Conservation (phyloP, 2,113 vertebrate species). For the Potamarius usumacintae region DNA sequence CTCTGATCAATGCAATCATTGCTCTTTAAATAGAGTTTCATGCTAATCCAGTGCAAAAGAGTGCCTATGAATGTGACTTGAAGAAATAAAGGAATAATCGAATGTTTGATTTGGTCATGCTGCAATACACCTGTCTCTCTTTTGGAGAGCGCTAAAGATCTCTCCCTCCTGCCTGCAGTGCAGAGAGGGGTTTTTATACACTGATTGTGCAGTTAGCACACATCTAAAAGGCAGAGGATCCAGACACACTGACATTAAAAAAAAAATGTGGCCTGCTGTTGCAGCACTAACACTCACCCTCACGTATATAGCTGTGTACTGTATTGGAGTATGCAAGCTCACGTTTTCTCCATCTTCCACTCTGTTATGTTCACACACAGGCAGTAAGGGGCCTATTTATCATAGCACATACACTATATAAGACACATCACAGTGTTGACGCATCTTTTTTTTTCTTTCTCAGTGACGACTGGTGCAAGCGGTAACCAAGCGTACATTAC, state of each 20-base stretch:
- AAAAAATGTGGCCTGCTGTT: constrained; percentile 31
- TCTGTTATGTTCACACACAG: not conserved
- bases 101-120: constrained; percentile 31
- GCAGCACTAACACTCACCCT: constrained; percentile 10
- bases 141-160: constrained; percentile 49
- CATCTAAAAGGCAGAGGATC: constrained; percentile 47
- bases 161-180: constrained; percentile 48
- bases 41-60: not conserved
- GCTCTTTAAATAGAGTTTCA: constrained; percentile 24
- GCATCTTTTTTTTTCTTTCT: not conserved
- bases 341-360: not conserved
- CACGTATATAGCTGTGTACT: not conserved
- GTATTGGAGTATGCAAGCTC: not conserved
- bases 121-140: constrained; percentile 16
- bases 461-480: not conserved
- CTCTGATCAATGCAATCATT: constrained; percentile 37
- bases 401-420: not conserved
- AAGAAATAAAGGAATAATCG: constrained; percentile 9
- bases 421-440: not conserved
- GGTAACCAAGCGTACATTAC: not conserved
- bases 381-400: not conserved
- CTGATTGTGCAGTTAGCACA: constrained; percentile 51
- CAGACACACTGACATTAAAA: constrained; percentile 46
- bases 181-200: constrained; percentile 1
- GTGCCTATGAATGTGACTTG: not conserved